Evolutionary conservation across 2,113 vertebrate species (phyloP), one percentile per base, ranked within the genome.

Genomic region (Amphilophus citrinellus): DNA sequence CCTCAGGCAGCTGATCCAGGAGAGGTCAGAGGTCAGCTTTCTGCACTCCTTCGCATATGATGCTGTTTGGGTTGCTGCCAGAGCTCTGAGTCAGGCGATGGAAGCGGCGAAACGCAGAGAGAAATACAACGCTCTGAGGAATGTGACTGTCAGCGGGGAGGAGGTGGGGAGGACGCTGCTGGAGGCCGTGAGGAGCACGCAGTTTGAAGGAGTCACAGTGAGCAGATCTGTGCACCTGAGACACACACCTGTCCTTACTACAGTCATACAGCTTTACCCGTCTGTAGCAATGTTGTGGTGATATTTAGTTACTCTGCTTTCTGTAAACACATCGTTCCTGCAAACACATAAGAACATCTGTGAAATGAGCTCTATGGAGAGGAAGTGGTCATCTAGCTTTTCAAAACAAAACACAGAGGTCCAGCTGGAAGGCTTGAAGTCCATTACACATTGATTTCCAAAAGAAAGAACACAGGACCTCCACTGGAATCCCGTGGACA

Each of bases 1-100:
- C 92, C 95, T 97, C 84, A 93, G 89, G 27, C 96, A 94, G 87
- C 94, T 97, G 5, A 91, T 87, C 6, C 95, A 95, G 57, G 79
- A 91, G 35, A 75, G 89, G 32, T 96, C 97, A 39, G 93, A 96
- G 66, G 94, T 96, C 92, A 97, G 94, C 89, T 96, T 96, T 82
- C 97, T 98, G 86, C 97, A 98, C 35, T 95, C 96, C 62, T 99
- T 97, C 18, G 97, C 97, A 84, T 99, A 99, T 3, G 98, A 99
- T 5, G 97, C 97, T 30, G 97, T 98, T 86, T 99, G 98, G 98
- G 97, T 98, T 27, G 96, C 97, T 5, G 98, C 97, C 73, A 96
- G 92, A 86, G 98, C 97, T 0, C 89, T 98, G 37, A 96, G 96
- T 39, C 92, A 95, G 32, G 96, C 96, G 85, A 97, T 96, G 96